Evolutionary conservation across 2,888 invertebrate genomes (phyloP).

Genomic region (Lepeophtheirus nordmannii): DNA sequence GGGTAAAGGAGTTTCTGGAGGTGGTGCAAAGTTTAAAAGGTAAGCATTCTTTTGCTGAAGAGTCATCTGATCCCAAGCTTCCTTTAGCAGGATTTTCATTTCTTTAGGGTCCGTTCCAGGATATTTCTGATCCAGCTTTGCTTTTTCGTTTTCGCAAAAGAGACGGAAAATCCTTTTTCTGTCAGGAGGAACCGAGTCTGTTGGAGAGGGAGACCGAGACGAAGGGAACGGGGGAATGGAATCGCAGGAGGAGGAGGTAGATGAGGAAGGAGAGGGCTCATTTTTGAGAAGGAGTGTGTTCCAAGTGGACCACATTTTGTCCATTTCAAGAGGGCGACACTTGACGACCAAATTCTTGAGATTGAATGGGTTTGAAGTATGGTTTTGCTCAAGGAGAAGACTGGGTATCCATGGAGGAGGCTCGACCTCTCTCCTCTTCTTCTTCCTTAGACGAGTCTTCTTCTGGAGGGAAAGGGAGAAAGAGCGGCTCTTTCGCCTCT

Average conservation of each 20-base stretch:
- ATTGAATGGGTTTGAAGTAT: neutral
- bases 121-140: neutral
- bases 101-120: neutral
- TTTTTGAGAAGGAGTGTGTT: neutral
- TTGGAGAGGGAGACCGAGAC: neutral
- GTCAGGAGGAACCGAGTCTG: neutral
- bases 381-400: too few species aligned
- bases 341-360: neutral
- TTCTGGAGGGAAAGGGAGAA: too few species aligned
- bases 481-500: too few species aligned
- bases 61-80: neutral
- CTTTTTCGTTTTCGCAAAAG: neutral
- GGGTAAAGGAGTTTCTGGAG: neutral
- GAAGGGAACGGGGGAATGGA: neutral
- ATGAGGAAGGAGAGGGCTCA: neutral
- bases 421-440: too few species aligned
- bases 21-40: neutral
- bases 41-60: neutral
- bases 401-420: neutral
- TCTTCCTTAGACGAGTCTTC: too few species aligned
- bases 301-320: neutral
- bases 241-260: neutral
- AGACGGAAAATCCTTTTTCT: neutral
- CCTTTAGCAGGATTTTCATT: neutral
- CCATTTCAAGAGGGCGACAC: neutral